Evolutionary conservation across 2,888 invertebrate genomes (phyloP), one percentile per base, ranked within the genome.

Genomic region (Microplitis manilae): DNA sequence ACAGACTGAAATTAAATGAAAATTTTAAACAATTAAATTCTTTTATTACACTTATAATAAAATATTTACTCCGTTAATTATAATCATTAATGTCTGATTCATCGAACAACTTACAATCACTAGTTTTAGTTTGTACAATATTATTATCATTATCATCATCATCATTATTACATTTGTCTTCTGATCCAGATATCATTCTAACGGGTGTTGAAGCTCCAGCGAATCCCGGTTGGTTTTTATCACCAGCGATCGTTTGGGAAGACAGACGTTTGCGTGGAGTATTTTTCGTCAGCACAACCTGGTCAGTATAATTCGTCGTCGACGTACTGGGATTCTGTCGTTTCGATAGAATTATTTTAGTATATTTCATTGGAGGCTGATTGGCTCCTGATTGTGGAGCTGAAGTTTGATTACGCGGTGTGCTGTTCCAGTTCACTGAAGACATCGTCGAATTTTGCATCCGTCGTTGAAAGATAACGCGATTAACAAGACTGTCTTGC

Each of bases 261-360:
- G 80, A 68, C 6, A 81, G 62, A n/a, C 82, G 9, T 75, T 85
- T 86, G 39, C 83, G 79, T 8, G 80, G 7, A 41, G 41, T 60
- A 62, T 81, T 84, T 69, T 87, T 89, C 6, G 88, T 87, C 9
- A 87, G 74, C 67, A 88, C 80, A 2, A 87, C 81, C 67, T 84
- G 87, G 70, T 87, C 87, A 6, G 68, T 79, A 79, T 41, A 61
- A 2, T 65, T 70, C 5, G 65, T 41, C n/a, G 80, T 82, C 8
- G 76, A n/a, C 39, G n/a, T 65, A 1, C 39, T 73, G 13, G 83
- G 79, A 78, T 83, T 87, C 13, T 50, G 50, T 78, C 90, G 90
- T 79, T 91, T 90, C 8, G 91, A 91, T 78, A 92, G 84, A 79
- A 92, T 91, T 77, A 92, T 92, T 81, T 92, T 92, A 0, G 92